Evolutionary conservation across 2,113 vertebrate species (phyloP).

Genomic region (Myotis lucifugus): DNA sequence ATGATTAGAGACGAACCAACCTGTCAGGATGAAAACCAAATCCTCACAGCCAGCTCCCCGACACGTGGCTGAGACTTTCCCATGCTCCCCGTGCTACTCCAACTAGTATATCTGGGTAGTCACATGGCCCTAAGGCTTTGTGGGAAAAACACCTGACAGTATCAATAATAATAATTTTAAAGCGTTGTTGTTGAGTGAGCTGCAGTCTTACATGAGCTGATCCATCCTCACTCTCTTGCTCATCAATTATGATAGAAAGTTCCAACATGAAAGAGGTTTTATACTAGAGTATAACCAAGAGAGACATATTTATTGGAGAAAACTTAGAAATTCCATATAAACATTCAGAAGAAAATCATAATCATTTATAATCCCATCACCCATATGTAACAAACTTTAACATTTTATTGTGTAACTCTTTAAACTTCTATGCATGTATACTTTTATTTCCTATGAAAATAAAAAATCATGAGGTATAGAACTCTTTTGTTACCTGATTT

Average conservation of each 20-base stretch:
- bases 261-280: constrained; percentile 19
- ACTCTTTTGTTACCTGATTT: background rate
- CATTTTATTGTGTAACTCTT: background rate
- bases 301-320: background rate
- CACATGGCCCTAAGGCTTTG: constrained; percentile 24
- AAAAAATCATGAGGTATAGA: background rate
- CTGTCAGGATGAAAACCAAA: background rate
- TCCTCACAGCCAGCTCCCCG: background rate
- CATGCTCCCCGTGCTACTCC: background rate
- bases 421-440: background rate
- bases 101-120: background rate
- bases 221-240: background rate
- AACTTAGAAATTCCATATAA: background rate
- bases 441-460: background rate
- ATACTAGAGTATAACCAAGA: background rate
- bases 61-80: background rate
- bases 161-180: constrained; percentile 46
- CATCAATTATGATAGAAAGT: background rate
- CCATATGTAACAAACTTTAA: background rate
- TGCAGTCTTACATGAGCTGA: background rate
- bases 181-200: background rate
- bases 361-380: background rate
- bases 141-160: background rate
- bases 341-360: background rate
- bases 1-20: background rate